phyloP scores from a whole-genome alignment of 2,797 vertebrate genomes.

The Myotis planiceps region DNA sequence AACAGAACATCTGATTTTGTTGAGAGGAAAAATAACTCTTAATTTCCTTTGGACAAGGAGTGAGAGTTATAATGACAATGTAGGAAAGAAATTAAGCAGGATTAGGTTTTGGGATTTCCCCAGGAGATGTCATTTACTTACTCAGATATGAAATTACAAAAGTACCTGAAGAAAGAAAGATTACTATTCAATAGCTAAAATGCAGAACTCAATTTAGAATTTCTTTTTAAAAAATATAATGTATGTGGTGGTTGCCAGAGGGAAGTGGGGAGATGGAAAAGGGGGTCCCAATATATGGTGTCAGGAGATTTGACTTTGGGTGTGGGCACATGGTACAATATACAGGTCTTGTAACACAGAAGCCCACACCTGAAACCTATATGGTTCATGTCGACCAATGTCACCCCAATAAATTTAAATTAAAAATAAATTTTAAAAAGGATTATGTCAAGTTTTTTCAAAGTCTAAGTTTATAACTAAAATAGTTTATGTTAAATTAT shows the following conservation, averaged over 20 bases:
- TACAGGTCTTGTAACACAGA: too few species aligned
- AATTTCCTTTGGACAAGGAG: background rate
- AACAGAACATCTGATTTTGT: slow-evolving; percentile 33
- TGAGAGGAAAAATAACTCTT: slow-evolving; percentile 1
- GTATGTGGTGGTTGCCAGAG: background rate
- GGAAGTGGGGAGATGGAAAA: too few species aligned
- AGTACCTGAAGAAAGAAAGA: slow-evolving; percentile 19
- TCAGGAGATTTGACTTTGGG: too few species aligned
- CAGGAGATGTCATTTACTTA: slow-evolving; percentile 7
- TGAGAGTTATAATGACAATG: background rate
- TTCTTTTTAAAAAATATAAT: background rate
- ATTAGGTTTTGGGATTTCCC: slow-evolving; percentile 9
- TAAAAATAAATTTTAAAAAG: background rate
- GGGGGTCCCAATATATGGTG: too few species aligned
- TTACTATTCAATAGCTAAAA: background rate
- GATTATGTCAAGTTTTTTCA: background rate
- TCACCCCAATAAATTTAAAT: too few species aligned
- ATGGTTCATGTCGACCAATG: too few species aligned
- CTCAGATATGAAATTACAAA: slow-evolving; percentile 29
- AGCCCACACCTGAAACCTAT: too few species aligned
- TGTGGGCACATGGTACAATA: too few species aligned
- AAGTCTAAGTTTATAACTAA: slow-evolving; percentile 32
- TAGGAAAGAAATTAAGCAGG: background rate
- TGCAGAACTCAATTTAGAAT: background rate
- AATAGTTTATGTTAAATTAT: slow-evolving; percentile 18